Evolutionary conservation across 2,113 vertebrate genomes (phyloP), one percentile per base, ranked within the genome.

Genomic region (Scalopus aquaticus): DNA sequence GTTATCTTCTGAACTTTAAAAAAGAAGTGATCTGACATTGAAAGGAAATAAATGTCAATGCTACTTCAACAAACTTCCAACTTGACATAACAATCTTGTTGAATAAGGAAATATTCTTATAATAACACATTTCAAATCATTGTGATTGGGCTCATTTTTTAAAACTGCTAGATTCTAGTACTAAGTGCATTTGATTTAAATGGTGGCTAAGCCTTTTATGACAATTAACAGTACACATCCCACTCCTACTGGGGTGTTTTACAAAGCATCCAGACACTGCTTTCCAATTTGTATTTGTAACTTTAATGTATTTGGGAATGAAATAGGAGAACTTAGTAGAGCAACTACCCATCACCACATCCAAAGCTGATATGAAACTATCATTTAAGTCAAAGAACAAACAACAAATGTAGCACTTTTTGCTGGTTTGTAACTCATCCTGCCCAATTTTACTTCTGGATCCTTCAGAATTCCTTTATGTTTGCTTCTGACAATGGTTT

Each of bases 51-150:
- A 94, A 86, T 51, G 32, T 6, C 5, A 78, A 51, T 56, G 49
- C 0, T 1, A 51, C 79, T 82, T 85, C 39, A 2, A 73, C 35
- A 79, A 82, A 95, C 32, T 73, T 91, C 5, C 62, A 86, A 78
- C 9, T 78, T 80, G 24, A 85, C 9, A 56, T 86, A 90, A 79
- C 51, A 56, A 60, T 58, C 11, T 22, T 95, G 56, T 76, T 81
- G 74, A 64, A 72, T 49, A 91, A 16, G 51, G 37, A 64, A 51
- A 39, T 28, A 16, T 64, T 12, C 87, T 49, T 81, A n/a, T 62
- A 88, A 88, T 35, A 74, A 13, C 6, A 64, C 5, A 93, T 39
- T 96, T 96, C 4, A 89, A 89, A 82, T 88, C 15, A 67, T 51
- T 51, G 39, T 81, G 30, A 51, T 72, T 74, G 30, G 4, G 20